These are phyloP conservation scores for Leuciscus idus DNA, from an alignment of 2,113 vertebrate genomes.

Conservation along the genomic window DNA sequence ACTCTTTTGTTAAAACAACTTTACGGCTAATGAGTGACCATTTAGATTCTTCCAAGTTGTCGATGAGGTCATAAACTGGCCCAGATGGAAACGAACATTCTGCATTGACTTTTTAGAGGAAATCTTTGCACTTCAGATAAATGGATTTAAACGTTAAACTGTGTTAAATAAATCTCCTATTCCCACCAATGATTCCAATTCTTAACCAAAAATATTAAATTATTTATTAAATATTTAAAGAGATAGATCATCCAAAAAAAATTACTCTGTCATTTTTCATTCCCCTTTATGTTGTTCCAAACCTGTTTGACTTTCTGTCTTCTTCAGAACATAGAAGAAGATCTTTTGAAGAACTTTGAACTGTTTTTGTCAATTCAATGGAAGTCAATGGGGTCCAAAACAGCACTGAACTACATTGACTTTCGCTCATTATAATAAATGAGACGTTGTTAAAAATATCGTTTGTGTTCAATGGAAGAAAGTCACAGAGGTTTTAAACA, in stretches of 20 bases:
- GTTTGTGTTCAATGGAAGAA: not conserved
- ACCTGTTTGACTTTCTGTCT: not conserved
- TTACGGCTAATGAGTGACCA: not conserved
- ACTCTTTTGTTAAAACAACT: conserved; percentile 1
- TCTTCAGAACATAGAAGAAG: not conserved
- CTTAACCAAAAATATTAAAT: not conserved
- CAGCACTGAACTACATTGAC: not conserved
- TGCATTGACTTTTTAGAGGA: not conserved
- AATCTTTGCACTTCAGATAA: no score
- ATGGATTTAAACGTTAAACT: not conserved
- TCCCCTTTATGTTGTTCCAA: not conserved
- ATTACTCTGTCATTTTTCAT: not conserved
- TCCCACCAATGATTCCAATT: not conserved
- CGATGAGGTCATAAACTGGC: not conserved
- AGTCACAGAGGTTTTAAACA: not conserved
- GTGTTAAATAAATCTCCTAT: not conserved
- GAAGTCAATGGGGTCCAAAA: not conserved
- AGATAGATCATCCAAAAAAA: not conserved
- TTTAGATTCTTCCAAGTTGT: not conserved
- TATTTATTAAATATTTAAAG: not conserved
- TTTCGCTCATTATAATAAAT: not conserved
- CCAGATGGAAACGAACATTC: not conserved
- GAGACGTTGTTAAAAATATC: not conserved
- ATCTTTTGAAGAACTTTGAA: not conserved
- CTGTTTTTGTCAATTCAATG: not conserved